Percentiles rank a stretch among this genome's conserved stretches.
Conservation (phyloP, 2,113 vertebrate species). For the Nerophis lumbriciformis region DNA sequence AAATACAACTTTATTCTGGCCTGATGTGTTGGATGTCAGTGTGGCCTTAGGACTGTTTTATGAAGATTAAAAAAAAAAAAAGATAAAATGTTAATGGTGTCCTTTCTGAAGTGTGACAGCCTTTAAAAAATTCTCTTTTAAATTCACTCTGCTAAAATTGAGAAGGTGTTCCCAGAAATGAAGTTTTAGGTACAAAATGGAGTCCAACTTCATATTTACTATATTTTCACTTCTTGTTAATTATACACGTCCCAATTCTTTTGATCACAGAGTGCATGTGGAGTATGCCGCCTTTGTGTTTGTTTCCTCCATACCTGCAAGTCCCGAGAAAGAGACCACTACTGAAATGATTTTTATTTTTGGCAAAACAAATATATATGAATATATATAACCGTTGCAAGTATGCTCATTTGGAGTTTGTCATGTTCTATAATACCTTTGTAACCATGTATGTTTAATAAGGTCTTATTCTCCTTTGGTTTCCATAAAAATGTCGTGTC, state of each 20-base stretch:
- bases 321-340: slow-evolving; percentile 45
- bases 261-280: slow-evolving; percentile 1
- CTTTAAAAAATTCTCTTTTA: not conserved
- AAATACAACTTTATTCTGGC: not conserved
- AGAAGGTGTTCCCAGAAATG: not conserved
- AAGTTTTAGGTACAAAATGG: not conserved
- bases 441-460: slow-evolving; percentile 70
- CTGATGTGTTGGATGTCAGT: not conserved
- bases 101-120: slow-evolving; percentile 41
- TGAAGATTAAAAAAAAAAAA: slow-evolving; percentile 22
- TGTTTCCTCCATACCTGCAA: not conserved
- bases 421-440: slow-evolving; percentile 67
- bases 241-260: not conserved
- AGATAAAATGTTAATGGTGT: slow-evolving; percentile 75
- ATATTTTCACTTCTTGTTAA: not conserved
- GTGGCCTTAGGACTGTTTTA: not conserved
- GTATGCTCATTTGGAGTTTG: slow-evolving; percentile 67
- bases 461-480: slow-evolving; percentile 61
- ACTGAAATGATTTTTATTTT: slow-evolving; percentile 63
- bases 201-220: not conserved
- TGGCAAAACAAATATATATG: slow-evolving; percentile 29
- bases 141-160: not conserved
- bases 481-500: slow-evolving; percentile 71
- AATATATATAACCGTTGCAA: slow-evolving; percentile 62
- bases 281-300: not conserved